These are phyloP conservation scores for Eupristina koningsbergeri DNA, from an alignment of 1,140 invertebrate species.

Conservation along the genomic window DNA sequence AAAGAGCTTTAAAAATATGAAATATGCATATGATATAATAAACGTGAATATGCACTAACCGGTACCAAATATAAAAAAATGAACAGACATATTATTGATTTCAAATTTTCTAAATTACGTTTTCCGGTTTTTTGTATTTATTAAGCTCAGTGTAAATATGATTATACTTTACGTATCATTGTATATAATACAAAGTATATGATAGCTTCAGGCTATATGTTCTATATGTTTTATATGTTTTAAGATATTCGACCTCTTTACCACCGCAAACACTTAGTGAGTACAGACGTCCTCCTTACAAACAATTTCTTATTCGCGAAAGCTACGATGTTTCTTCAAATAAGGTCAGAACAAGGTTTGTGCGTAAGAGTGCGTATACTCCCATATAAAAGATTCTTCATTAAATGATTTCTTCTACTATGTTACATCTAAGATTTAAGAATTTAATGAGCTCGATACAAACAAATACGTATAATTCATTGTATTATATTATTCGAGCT, in stretches of 20 bases:
- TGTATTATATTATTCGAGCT: not conserved
- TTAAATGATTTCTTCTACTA: slow-evolving; percentile 1
- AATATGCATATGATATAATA: too few relatives aligned
- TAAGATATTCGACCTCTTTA: slow-evolving; percentile 7
- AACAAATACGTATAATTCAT: not conserved
- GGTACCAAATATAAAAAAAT: too few relatives aligned
- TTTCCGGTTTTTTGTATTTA: too few relatives aligned
- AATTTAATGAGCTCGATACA: slow-evolving; percentile 1
- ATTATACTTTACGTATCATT: too few relatives aligned
- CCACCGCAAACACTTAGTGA: not conserved
- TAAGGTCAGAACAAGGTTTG: slow-evolving; percentile 35
- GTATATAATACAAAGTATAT: too few relatives aligned
- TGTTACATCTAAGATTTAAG: not conserved
- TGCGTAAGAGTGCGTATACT: not conserved
- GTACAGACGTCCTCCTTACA: not conserved
- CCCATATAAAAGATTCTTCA: not conserved
- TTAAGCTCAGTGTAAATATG: too few relatives aligned
- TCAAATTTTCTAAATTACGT: too few relatives aligned
- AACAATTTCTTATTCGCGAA: slow-evolving; percentile 42
- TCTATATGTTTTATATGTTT: not conserved
- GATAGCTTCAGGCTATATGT: too few relatives aligned
- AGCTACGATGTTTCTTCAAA: slow-evolving; percentile 34
- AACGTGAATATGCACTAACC: too few relatives aligned
- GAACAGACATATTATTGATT: too few relatives aligned
- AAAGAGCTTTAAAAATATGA: too few relatives aligned